phyloP scores from a whole-genome alignment of 2,888 invertebrate species.

The Hartigia nigra region DNA sequence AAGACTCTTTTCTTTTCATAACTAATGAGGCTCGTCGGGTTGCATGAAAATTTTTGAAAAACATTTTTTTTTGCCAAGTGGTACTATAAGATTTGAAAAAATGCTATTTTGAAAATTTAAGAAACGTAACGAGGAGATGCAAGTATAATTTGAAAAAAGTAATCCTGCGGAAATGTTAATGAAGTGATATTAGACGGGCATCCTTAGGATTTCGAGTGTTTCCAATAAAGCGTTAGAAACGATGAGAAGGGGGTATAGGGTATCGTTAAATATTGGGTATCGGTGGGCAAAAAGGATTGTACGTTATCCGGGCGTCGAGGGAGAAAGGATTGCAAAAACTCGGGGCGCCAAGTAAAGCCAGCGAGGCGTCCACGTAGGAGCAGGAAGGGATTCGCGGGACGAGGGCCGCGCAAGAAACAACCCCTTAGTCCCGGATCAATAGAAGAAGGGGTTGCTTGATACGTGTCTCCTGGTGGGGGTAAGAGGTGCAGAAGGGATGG shows the following conservation, averaged over 20 bases:
- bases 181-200: neutral
- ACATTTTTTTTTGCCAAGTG: neutral
- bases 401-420: constrained; percentile 54
- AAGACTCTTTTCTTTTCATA: neutral
- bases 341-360: constrained; percentile 23
- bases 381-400: constrained; percentile 19
- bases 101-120: neutral
- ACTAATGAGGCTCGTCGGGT: neutral
- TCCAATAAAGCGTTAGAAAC: neutral
- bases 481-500: constrained; percentile 42
- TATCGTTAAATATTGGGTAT: neutral
- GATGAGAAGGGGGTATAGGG: neutral
- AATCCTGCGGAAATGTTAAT: neutral
- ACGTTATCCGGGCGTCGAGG: neutral
- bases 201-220: neutral
- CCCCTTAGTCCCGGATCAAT: constrained; percentile 62
- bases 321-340: neutral
- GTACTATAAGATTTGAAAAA: neutral
- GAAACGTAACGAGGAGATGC: neutral
- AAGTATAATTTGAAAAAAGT: neutral
- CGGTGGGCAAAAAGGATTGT: neutral
- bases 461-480: constrained; percentile 41
- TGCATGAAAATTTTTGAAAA: neutral
- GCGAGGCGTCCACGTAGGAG: constrained; percentile 21
- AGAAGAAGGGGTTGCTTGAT: constrained; percentile 56